Conservation (phyloP, 2,797 vertebrate species). For the Alca torda region DNA sequence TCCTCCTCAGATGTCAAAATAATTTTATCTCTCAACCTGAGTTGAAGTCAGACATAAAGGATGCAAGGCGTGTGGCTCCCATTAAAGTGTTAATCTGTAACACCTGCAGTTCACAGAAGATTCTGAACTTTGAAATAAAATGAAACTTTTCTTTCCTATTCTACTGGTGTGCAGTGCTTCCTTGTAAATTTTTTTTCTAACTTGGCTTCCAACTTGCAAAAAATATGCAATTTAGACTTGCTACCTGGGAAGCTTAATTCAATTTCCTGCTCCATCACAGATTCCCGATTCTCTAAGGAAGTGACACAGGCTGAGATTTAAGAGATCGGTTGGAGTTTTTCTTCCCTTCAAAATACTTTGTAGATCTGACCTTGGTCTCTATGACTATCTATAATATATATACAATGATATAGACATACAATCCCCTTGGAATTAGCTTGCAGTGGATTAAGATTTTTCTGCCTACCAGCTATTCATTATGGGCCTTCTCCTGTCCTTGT, state of each 20-base stretch:
- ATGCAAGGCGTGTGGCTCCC: neutral
- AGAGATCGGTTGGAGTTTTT: neutral
- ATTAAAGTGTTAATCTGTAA: conserved; percentile 36
- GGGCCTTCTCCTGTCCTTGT: neutral
- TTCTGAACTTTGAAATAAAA: neutral
- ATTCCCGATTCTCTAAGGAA: neutral
- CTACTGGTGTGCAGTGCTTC: neutral
- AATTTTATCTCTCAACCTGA: neutral
- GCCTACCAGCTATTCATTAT: neutral
- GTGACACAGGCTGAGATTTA: neutral
- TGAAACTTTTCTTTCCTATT: neutral
- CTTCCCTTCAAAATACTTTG: neutral
- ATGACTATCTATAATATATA: neutral
- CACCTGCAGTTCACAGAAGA: conserved; percentile 22
- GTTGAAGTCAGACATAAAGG: neutral
- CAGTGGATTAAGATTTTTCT: neutral
- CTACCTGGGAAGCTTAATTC: neutral
- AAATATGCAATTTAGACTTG: neutral
- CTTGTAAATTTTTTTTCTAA: neutral
- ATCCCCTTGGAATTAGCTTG: neutral
- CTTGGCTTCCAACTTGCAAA: neutral
- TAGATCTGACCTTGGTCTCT: neutral
- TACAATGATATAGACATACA: neutral
- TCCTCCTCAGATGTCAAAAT: conserved; percentile 26
- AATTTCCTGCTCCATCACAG: neutral